Conservation (phyloP, 2,888 invertebrate genomes). For the Amphiduros pacificus region DNA sequence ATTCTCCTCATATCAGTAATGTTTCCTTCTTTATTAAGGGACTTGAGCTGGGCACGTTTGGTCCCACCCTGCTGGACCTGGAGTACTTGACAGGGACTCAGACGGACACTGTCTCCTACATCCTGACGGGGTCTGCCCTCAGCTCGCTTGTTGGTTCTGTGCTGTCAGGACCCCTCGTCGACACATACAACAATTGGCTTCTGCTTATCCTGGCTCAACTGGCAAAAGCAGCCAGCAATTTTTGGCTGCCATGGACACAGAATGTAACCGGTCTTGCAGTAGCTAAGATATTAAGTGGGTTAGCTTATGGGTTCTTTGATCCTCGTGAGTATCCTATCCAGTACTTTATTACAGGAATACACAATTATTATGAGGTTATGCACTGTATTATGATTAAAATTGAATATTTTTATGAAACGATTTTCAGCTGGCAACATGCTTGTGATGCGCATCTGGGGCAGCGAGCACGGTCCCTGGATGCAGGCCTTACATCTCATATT, state of each 20-base stretch:
- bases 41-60: too few species aligned
- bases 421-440: conserved; percentile 12
- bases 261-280: background rate
- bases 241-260: background rate
- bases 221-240: background rate
- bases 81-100: too few species aligned
- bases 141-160: too few species aligned
- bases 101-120: too few species aligned
- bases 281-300: background rate
- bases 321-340: background rate
- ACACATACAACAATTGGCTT: background rate
- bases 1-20: too few species aligned
- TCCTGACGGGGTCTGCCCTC: too few species aligned
- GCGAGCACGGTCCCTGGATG: conserved; percentile 15
- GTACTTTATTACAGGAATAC: too few species aligned
- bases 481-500: conserved; percentile 13
- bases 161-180: background rate
- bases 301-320: background rate
- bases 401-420: too few species aligned
- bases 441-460: conserved; percentile 7
- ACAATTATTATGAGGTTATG: too few species aligned
- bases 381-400: too few species aligned
- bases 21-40: too few species aligned
- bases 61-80: too few species aligned
- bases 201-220: background rate